Evolutionary conservation across 2,113 vertebrate genomes (phyloP).

Genomic region (Odocoileus hemionus): DNA sequence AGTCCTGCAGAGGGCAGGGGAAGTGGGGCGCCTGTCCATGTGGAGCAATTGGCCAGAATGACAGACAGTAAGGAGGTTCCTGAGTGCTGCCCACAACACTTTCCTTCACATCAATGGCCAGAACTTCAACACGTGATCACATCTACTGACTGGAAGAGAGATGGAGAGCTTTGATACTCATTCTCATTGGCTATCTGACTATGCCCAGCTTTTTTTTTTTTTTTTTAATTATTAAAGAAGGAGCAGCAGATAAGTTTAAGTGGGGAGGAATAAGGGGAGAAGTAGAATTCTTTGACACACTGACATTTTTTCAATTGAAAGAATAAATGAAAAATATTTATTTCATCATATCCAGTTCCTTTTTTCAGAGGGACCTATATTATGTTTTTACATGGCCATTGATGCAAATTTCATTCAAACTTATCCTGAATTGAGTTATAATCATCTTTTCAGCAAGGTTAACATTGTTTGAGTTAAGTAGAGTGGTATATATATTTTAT

Average conservation of each 20-base stretch:
- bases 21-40: background rate
- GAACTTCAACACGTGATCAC: background rate
- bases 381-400: background rate
- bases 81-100: background rate
- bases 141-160: background rate
- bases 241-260: background rate
- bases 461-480: background rate
- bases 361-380: background rate
- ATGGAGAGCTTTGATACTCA: background rate
- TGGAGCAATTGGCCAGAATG: background rate
- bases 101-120: background rate
- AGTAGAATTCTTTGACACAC: background rate
- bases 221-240: background rate
- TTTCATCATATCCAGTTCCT: background rate
- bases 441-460: constrained; percentile 6
- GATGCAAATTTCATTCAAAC: constrained; percentile 31
- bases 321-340: background rate
- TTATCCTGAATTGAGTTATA: background rate
- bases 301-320: background rate
- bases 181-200: background rate
- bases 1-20: background rate
- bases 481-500: background rate
- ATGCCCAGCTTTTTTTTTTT: background rate
- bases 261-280: background rate
- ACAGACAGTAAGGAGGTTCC: background rate